Evolutionary conservation across 2,797 vertebrate species (phyloP).

Genomic region (Bradypodion pumilum): DNA sequence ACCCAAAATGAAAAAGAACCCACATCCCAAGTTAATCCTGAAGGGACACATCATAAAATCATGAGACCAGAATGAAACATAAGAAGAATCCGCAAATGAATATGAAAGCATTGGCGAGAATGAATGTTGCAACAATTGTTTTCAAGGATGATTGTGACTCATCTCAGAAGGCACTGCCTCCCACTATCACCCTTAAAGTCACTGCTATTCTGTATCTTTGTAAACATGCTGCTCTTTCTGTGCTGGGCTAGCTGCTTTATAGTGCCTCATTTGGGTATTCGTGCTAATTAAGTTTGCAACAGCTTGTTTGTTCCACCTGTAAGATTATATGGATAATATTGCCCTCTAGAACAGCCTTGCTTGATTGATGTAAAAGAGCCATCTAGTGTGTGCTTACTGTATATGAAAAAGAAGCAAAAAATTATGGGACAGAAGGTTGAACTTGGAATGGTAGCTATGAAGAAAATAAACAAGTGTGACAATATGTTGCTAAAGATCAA

Average conservation of each 20-base stretch:
- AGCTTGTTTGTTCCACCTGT: not conserved
- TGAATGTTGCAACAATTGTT: conserved; percentile 16
- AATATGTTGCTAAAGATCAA: too few relatives aligned
- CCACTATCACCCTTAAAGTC: rapidly evolving
- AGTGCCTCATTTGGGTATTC: not conserved
- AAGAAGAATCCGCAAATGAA: not conserved
- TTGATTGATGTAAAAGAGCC: conserved; percentile 67
- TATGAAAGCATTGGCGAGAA: conserved; percentile 30
- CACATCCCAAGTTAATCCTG: not conserved
- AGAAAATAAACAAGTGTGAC: too few relatives aligned
- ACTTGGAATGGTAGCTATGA: too few relatives aligned
- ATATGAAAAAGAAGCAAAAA: conserved; percentile 45
- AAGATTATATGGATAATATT: conserved; percentile 23
- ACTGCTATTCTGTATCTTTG: conserved; percentile 9
- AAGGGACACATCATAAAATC: not conserved
- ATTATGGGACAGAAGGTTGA: not conserved
- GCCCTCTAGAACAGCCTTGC: conserved; percentile 33
- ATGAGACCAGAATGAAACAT: not conserved
- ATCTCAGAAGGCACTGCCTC: conserved; percentile 9
- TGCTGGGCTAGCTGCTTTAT: conserved; percentile 27
- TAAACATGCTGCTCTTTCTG: conserved; percentile 3
- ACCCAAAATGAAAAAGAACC: too few relatives aligned
- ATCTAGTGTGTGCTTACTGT: conserved; percentile 69
- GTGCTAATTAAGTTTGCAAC: conserved; percentile 9
- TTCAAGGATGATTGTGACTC: conserved; percentile 43